A percentile compares a stretch with the other conserved stretches of the same genome.
These are phyloP conservation scores for Xiphophorus hellerii DNA, from an alignment of 2,113 vertebrate genomes.

Conservation along the genomic window DNA sequence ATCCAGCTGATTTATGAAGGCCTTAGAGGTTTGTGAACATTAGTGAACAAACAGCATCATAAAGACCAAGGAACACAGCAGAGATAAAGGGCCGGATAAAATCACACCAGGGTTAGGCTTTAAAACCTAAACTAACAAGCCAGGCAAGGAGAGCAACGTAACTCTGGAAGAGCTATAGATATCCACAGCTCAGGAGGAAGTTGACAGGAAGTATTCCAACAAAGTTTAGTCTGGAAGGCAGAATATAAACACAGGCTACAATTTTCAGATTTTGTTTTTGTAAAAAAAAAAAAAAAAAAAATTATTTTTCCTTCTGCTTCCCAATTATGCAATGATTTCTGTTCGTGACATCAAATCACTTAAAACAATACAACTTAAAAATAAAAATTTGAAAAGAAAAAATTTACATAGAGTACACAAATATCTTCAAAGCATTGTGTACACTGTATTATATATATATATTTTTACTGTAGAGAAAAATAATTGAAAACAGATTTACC, in stretches of 20 bases:
- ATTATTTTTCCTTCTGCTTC: background rate
- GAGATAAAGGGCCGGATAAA: background rate
- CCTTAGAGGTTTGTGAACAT: too few relatives aligned
- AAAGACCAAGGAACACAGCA: background rate
- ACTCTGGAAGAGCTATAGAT: too few relatives aligned
- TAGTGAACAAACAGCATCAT: too few relatives aligned
- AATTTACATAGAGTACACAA: background rate
- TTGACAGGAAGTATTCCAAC: too few relatives aligned
- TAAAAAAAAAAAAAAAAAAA: too few relatives aligned
- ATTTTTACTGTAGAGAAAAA: background rate
- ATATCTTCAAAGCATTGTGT: background rate
- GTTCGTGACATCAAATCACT: background rate
- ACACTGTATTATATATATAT: background rate
- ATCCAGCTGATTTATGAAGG: too few relatives aligned
- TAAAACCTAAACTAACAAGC: background rate
- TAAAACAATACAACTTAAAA: background rate
- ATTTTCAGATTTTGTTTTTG: too few relatives aligned
- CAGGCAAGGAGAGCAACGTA: background rate
- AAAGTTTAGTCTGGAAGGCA: too few relatives aligned
- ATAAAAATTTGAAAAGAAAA: background rate
- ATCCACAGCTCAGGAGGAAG: too few relatives aligned
- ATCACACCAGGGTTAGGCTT: too few relatives aligned
- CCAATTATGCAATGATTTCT: background rate
- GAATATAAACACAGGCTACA: too few relatives aligned
- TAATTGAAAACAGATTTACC: constrained; percentile 71